Percentiles rank a stretch among this genome's conserved stretches.
Conservation (phyloP, 1,140 invertebrate genomes). For the Amphibalanus amphitrite region DNA sequence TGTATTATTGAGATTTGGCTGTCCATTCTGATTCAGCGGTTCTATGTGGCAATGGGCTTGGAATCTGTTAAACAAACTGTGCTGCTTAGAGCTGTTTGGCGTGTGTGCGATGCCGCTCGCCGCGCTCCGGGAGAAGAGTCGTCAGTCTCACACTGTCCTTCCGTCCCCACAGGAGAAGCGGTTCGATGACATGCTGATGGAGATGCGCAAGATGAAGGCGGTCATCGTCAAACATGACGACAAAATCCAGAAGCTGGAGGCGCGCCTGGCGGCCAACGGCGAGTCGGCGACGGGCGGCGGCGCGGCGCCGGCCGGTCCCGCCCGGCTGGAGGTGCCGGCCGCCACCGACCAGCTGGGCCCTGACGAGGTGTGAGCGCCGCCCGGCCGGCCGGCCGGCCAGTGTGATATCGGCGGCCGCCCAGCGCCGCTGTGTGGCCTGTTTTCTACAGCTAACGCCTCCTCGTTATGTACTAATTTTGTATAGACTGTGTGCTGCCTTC, state of each 20-base stretch:
- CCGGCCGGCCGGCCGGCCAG: too few relatives aligned
- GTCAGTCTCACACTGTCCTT: constrained; percentile 4
- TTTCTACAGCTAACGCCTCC: too few relatives aligned
- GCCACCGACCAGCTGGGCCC: constrained; percentile 15
- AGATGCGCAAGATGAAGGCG: constrained; percentile 76
- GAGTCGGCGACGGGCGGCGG: not conserved
- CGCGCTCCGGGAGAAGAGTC: not conserved
- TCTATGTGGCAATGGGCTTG: too few relatives aligned
- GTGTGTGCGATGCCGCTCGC: too few relatives aligned
- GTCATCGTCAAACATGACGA: constrained; percentile 90
- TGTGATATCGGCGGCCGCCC: too few relatives aligned
- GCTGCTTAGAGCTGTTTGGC: too few relatives aligned
- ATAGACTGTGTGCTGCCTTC: too few relatives aligned
- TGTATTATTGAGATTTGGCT: too few relatives aligned
- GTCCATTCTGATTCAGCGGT: too few relatives aligned
- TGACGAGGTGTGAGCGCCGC: constrained; percentile 14
- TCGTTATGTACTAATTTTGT: too few relatives aligned
- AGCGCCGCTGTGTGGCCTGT: too few relatives aligned
- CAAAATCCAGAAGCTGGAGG: constrained; percentile 54
- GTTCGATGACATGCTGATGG: constrained; percentile 62
- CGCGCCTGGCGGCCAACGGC: constrained; percentile 24
- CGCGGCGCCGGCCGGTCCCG: not conserved
- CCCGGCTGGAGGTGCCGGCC: constrained; percentile 3
- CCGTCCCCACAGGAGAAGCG: constrained; percentile 27
- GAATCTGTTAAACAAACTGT: too few relatives aligned